Conservation (phyloP, 2,113 vertebrate genomes). For the Scalopus aquaticus region DNA sequence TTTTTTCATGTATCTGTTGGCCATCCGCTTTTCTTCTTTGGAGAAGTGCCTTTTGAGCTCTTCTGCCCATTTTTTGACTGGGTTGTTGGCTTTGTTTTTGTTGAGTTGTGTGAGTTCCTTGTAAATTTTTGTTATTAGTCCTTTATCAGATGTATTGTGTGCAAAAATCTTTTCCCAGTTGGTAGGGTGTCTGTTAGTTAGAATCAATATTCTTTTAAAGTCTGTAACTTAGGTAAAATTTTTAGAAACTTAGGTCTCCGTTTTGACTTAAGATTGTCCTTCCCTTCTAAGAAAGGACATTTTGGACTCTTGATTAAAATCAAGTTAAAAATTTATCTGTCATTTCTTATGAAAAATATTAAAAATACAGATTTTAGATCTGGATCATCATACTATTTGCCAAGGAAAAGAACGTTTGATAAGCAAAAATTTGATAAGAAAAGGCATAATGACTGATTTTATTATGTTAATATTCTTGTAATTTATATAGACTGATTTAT, state of each 20-base stretch:
- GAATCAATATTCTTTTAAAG: neutral
- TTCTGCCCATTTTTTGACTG: no score
- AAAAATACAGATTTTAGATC: neutral
- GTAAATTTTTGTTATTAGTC: no score
- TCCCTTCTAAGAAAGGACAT: neutral
- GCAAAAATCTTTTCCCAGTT: no score
- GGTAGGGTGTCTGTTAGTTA: no score
- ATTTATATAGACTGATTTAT: neutral
- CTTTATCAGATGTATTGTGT: no score
- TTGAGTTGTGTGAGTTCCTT: no score
- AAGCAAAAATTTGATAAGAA: neutral
- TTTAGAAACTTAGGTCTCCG: neutral
- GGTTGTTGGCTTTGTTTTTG: no score
- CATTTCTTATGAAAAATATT: neutral
- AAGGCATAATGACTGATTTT: neutral
- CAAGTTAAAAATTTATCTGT: neutral
- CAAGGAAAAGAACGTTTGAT: neutral
- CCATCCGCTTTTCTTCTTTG: no score
- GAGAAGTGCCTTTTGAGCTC: no score
- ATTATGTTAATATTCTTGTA: neutral
- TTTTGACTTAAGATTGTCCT: neutral
- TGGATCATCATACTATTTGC: neutral
- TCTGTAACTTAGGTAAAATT: neutral
- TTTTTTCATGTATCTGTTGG: no score
- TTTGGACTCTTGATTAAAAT: constrained; percentile 41